phyloP scores from a whole-genome alignment of 2,797 vertebrate species.

The Knipowitschia caucasica region DNA sequence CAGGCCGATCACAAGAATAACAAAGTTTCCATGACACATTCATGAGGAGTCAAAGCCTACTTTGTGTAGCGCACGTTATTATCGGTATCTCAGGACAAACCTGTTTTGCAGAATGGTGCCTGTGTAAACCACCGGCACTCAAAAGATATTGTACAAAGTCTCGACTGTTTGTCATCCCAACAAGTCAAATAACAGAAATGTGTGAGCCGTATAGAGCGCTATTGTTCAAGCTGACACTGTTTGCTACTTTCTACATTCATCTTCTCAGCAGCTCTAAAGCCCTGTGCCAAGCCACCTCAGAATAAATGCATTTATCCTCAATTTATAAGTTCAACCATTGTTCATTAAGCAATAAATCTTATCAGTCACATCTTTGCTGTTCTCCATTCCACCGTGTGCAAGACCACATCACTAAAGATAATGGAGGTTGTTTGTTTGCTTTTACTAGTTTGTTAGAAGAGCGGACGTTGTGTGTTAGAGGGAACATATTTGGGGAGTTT shows the following conservation, averaged over 20 bases:
- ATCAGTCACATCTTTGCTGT: not conserved
- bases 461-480: not conserved
- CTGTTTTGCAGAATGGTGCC: slow-evolving; percentile 17
- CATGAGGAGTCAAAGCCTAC: slow-evolving; percentile 23
- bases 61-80: slow-evolving; percentile 25
- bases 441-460: not conserved
- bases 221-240: slow-evolving; percentile 5
- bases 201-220: slow-evolving; percentile 1
- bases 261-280: slow-evolving; percentile 12
- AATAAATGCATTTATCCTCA: slow-evolving; percentile 5
- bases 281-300: not conserved
- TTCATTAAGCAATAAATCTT: not conserved
- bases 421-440: not conserved
- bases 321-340: not conserved
- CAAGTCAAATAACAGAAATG: slow-evolving; percentile 19
- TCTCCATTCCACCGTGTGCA: no score
- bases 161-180: slow-evolving; percentile 12
- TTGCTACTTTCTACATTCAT: slow-evolving; percentile 18
- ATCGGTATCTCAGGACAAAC: slow-evolving; percentile 20
- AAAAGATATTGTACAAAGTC: slow-evolving; percentile 22
- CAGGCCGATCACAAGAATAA: not conserved
- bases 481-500: not conserved
- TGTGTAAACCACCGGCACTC: slow-evolving; percentile 10
- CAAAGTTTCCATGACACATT: not conserved
- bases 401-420: not conserved